Evolutionary conservation across 2,113 vertebrate genomes (phyloP), one percentile per base, ranked within the genome.

Genomic region (Forbesichthys papilliferus): DNA sequence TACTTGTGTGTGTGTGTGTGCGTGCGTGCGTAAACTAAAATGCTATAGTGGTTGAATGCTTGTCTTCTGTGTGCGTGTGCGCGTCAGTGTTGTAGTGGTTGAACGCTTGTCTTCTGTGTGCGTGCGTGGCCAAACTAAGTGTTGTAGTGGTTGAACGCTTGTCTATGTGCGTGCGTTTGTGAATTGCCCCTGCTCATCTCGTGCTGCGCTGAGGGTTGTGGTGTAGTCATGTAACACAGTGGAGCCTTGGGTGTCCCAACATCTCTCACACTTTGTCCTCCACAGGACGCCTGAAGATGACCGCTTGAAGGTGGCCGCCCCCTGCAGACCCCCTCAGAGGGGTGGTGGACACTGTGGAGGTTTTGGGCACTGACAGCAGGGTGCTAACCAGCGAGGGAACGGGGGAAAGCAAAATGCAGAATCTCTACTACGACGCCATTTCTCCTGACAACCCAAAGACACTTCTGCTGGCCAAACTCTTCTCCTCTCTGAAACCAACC

Each of bases 201-300:
- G 74, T 73, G 63, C 80, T 78, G 61, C 34, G 75, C 78, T 73
- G 57, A 69, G 55, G 68, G n/a, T 75, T 83, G 66, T 68, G 78
- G 73, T 73, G 67, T n/a, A 74, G 68, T 69, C 0, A 54, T 79
- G 16, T 58, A 14, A 59, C 14, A 48, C 36, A 0, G 52, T 46
- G 33, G 34, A 47, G 14, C 13, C 8, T 5, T 55, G 54, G 3
- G 4, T 20, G 54, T 55, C 60, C 27, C 46, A 65, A 61, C 57
- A 8, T 14, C 8, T 48, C 47, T 18, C 9, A 0, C 5, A 33
- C 11, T 36, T 60, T 16, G 48, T 20, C 11, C 42, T 53, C 20
- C 62, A 58, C 80, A 93, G 93, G 93, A 90, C 90, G 91, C 83
- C 69, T 90, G 80, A 93, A 93, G 81, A 64, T 93, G 62, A 87